phyloP scores from a whole-genome alignment of 2,888 invertebrate genomes.

The Siphlonurus alternatus region DNA sequence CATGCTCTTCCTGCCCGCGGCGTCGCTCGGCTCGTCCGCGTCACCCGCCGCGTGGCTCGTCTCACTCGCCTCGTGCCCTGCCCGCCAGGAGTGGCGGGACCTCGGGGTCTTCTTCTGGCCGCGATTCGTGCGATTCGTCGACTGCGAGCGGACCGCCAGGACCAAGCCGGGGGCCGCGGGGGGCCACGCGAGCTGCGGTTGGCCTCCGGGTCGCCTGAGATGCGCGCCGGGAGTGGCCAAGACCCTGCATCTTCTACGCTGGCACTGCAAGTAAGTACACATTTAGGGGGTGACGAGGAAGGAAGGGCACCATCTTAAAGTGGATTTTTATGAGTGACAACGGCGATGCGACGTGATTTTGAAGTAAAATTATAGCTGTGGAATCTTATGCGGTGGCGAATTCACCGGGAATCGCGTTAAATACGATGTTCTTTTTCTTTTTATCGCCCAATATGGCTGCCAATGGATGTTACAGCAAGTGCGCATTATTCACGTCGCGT shows the following conservation, averaged over 20 bases:
- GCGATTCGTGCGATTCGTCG: constrained; percentile 28
- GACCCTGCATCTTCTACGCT: constrained; percentile 28
- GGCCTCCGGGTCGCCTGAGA: constrained; percentile 31
- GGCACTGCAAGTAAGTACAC: constrained; percentile 28
- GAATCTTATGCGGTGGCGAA: too few relatives aligned
- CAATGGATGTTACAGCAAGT: too few relatives aligned
- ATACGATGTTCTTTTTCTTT: too few relatives aligned
- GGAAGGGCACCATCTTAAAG: constrained; percentile 9
- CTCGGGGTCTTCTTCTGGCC: constrained; percentile 34
- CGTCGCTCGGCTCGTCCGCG: constrained; percentile 15
- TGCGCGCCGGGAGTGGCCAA: constrained; percentile 27
- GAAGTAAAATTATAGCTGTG: too few relatives aligned
- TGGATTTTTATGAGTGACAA: too few relatives aligned
- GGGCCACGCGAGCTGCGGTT: constrained; percentile 23
- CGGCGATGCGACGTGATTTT: too few relatives aligned
- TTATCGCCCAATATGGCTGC: too few relatives aligned
- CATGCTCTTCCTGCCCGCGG: constrained; percentile 14
- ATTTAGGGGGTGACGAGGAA: constrained; percentile 14
- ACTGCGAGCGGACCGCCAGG: constrained; percentile 18
- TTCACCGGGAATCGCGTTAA: too few relatives aligned
- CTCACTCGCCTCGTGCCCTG: constrained; percentile 25
- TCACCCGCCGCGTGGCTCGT: constrained; percentile 19
- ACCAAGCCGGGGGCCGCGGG: constrained; percentile 7
- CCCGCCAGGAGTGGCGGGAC: constrained; percentile 31
- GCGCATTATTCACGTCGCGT: too few relatives aligned